Conservation (phyloP, 2,797 vertebrate species). For the Sebastes hubbsi region DNA sequence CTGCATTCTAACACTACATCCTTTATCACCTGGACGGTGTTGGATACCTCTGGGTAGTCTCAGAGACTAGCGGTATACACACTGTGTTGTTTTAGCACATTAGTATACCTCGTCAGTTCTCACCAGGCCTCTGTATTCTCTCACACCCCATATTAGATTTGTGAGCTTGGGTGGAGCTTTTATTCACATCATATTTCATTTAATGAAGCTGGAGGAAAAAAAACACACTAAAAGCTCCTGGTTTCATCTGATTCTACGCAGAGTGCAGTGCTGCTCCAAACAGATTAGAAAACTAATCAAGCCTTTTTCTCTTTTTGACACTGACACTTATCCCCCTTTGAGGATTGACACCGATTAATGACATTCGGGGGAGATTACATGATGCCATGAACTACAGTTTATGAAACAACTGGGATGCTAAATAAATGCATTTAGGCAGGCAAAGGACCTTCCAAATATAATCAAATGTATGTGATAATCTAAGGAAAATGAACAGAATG, state of each 20-base stretch:
- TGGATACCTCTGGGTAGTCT: slow-evolving; percentile 52
- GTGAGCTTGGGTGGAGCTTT: slow-evolving; percentile 32
- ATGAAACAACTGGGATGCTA: slow-evolving; percentile 41
- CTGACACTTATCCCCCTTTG: slow-evolving; percentile 60
- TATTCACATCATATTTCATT: slow-evolving; percentile 45
- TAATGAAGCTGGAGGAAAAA: slow-evolving; percentile 42
- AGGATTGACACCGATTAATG: slow-evolving; percentile 70
- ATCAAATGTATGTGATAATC: slow-evolving; percentile 44
- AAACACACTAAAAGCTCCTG: slow-evolving; percentile 37
- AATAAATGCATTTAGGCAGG: slow-evolving; percentile 35
- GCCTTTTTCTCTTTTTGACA: slow-evolving; percentile 63
- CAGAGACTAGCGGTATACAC: slow-evolving; percentile 10
- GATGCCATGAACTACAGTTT: slow-evolving; percentile 49
- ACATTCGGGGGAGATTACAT: slow-evolving; percentile 64
- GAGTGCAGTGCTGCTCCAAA: slow-evolving; percentile 53
- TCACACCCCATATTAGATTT: slow-evolving; percentile 50
- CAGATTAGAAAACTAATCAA: slow-evolving; percentile 72
- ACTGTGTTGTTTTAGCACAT: slow-evolving; percentile 42
- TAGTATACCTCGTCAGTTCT: slow-evolving; percentile 41
- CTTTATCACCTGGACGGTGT: slow-evolving; percentile 61
- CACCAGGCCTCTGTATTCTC: slow-evolving; percentile 29
- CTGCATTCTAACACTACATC: slow-evolving; percentile 73
- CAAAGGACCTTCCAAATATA: slow-evolving; percentile 31
- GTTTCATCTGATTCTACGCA: slow-evolving; percentile 55
- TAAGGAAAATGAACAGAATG: slow-evolving; percentile 25